Base-by-base conservation (phyloP, 2,888 invertebrate species). In the Dasypogon diadema region DNA sequence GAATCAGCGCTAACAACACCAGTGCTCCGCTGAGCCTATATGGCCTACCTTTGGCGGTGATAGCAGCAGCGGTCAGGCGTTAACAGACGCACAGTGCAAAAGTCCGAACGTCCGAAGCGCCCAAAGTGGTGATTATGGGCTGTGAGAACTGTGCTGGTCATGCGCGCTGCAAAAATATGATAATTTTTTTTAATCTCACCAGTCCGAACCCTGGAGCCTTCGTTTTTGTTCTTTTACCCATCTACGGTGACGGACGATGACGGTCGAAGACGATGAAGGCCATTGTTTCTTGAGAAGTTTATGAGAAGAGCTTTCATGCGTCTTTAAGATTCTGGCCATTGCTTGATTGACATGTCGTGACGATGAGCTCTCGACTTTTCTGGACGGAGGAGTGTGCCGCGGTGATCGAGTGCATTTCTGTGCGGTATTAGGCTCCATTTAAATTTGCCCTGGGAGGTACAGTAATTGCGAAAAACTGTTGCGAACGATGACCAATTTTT, bases 291-390 rank as follows among this genome's bases (percentile, higher is more conserved):
- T 46, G 42, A 16, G 26, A 73, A 56, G 21, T 56, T 73, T 56
- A 56, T 42, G 56, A 55, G 56, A 37, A 42, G 46, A 46, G 42
- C 73, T 56, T 56, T 73, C 73, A 54, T 30, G 70, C 46, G 46
- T 65, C 65, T 65, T 42, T 65, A 65, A 70, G 30, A 70, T 73
- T 21, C 55, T 58, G 58, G 42, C 58, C 58, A 22, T 42, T 42
- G 51, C 42, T 5, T 42, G 12, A 12, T 42, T 42, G 42, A 12
- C n/a, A 12, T 42, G 42, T 48, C 65, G 16, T 77, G 77, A 77
- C 73, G 75, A 77, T 68, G 51, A 77, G 75, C 70, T 74, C n/a
- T 63, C 46, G n/a, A 30, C 54, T 30, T 34, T 70, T 54, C 30
- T 26, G 21, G 30, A 46, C 21, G 30, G 24, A 56, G 26, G 6